These are phyloP conservation scores for Mellilla xanthometata DNA, from an alignment of 2,888 invertebrate species.

Conservation along the genomic window DNA sequence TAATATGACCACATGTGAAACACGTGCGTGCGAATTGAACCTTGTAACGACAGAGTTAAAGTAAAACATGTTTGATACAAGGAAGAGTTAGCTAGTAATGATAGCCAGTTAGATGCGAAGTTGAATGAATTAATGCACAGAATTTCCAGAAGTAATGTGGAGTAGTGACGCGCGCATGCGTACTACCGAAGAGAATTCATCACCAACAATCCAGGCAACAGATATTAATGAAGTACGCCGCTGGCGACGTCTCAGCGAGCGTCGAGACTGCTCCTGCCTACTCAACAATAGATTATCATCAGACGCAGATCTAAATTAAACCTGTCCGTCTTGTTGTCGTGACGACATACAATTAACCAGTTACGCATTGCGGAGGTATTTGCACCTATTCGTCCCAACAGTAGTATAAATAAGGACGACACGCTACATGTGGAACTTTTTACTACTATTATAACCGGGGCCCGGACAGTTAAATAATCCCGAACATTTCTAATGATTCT, in stretches of 20 bases:
- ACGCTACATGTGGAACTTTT: conserved; percentile 26
- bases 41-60: background rate
- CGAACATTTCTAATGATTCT: conserved; percentile 1
- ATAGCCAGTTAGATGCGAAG: no score
- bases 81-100: no score
- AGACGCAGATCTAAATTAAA: conserved; percentile 33
- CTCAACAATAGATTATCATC: conserved; percentile 29
- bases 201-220: conserved; percentile 25
- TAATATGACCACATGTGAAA: conserved; percentile 13
- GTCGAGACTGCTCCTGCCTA: conserved; percentile 5
- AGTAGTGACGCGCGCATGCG: conserved; percentile 40
- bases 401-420: conserved; percentile 36
- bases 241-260: background rate
- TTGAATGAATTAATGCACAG: no score
- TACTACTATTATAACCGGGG: conserved; percentile 9
- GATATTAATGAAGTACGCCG: conserved; percentile 30
- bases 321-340: conserved; percentile 34
- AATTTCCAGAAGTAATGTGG: no score
- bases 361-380: conserved; percentile 41
- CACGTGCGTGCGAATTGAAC: conserved; percentile 5
- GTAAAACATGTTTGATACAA: no score
- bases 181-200: conserved; percentile 36
- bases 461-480: conserved; percentile 8
- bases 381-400: conserved; percentile 35
- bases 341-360: conserved; percentile 40